phyloP scores from a whole-genome alignment of 2,888 invertebrate genomes.

The Pteria penguin region DNA sequence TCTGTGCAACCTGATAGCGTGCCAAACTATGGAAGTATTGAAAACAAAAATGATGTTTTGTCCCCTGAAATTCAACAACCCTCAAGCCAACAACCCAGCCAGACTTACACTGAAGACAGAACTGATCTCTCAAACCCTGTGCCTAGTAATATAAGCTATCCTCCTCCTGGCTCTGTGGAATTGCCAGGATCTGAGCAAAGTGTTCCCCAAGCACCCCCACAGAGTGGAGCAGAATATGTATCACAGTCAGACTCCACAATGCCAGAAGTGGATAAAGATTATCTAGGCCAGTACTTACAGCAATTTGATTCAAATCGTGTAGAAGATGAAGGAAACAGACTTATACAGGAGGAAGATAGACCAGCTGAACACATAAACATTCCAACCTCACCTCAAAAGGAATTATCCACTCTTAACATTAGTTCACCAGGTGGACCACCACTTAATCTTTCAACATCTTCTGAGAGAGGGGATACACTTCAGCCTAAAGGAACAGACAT shows the following conservation, averaged over 20 bases:
- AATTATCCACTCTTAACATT: slow-evolving; percentile 42
- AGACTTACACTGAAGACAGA: slow-evolving; percentile 8
- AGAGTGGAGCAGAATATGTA: slow-evolving; percentile 36
- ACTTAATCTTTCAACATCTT: slow-evolving; percentile 47
- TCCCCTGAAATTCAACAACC: slow-evolving; percentile 14
- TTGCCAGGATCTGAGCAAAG: slow-evolving; percentile 23
- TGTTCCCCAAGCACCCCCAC: slow-evolving; percentile 50
- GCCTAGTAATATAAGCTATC: slow-evolving; percentile 21
- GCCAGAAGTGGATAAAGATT: slow-evolving; percentile 72
- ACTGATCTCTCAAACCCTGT: slow-evolving; percentile 23
- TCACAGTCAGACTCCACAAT: slow-evolving; percentile 52
- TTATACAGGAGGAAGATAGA: slow-evolving; percentile 38
- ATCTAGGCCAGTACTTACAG: slow-evolving; percentile 74
- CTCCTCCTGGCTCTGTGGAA: slow-evolving; percentile 22
- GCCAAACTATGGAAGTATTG: slow-evolving; percentile 34
- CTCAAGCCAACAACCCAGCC: slow-evolving; percentile 6
- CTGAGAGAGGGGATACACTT: slow-evolving; percentile 54
- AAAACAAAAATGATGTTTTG: slow-evolving; percentile 25
- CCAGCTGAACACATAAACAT: slow-evolving; percentile 30
- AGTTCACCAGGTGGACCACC: slow-evolving; percentile 38
- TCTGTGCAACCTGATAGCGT: slow-evolving; percentile 35
- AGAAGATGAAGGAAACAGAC: slow-evolving; percentile 51
- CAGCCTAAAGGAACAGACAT: slow-evolving; percentile 64
- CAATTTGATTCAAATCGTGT: slow-evolving; percentile 55
- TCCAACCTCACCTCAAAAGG: slow-evolving; percentile 39